Evolutionary conservation across 2,888 invertebrate genomes (phyloP).

Genomic region (Coelopa pilipes): DNA sequence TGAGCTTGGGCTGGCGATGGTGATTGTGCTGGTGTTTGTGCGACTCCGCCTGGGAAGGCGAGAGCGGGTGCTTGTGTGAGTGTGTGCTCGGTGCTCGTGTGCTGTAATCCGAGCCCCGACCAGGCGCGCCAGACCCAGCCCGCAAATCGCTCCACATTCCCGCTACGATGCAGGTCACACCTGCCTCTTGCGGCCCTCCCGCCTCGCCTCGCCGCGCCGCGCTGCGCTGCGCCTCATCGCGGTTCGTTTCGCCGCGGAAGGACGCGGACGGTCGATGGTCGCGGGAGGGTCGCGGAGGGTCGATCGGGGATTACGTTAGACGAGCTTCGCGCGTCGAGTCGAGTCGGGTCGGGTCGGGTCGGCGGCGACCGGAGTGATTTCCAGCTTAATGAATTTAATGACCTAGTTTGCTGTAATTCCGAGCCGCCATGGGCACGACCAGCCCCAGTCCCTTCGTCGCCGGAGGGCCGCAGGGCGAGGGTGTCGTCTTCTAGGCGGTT

Average conservation of each 20-base stretch:
- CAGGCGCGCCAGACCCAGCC: background rate
- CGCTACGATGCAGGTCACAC: constrained; percentile 31
- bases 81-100: background rate
- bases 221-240: background rate
- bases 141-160: constrained; percentile 41
- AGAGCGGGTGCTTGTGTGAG: background rate
- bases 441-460: background rate
- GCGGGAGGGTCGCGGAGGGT: constrained; percentile 46
- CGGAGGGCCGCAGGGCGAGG: background rate
- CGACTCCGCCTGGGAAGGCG: background rate
- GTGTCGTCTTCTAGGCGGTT: background rate
- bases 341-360: constrained; percentile 42
- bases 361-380: constrained; percentile 46
- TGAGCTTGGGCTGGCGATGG: too few relatives aligned
- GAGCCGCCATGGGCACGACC: constrained; percentile 28
- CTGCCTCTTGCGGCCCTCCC: constrained; percentile 33
- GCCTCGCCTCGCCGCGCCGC: background rate
- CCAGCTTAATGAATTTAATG: constrained; percentile 61
- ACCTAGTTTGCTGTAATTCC: constrained; percentile 60
- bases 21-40: too few relatives aligned
- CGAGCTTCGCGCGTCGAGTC: constrained; percentile 32
- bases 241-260: background rate
- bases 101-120: constrained; percentile 17
- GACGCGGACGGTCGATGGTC: background rate
- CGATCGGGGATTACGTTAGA: constrained; percentile 32